Conservation (phyloP, 1,140 invertebrate genomes). For the Marisa cornuarietis region DNA sequence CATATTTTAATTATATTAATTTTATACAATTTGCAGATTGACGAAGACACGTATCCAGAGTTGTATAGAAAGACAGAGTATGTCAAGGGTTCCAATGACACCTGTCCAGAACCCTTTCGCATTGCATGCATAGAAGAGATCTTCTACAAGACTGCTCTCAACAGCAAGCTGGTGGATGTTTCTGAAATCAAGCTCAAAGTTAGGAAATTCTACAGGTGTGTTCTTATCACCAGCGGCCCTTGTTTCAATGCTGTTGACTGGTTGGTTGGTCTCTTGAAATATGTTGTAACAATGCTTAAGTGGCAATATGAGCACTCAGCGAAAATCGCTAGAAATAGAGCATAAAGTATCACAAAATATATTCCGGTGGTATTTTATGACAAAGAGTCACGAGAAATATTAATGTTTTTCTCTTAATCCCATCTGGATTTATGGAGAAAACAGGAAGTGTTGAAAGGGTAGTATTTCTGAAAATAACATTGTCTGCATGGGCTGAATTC, state of each 20-base stretch:
- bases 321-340: too few species aligned
- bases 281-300: background rate
- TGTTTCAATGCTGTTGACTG: too few species aligned
- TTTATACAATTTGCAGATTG: slow-evolving; percentile 64
- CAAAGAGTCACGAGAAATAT: too few species aligned
- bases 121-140: slow-evolving; percentile 76
- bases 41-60: slow-evolving; percentile 81
- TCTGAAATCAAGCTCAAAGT: slow-evolving; percentile 76
- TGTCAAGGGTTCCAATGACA: slow-evolving; percentile 78
- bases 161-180: slow-evolving; percentile 59
- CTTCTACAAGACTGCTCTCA: slow-evolving; percentile 63
- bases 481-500: too few species aligned
- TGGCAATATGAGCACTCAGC: too few species aligned
- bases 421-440: too few species aligned
- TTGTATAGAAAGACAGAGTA: slow-evolving; percentile 76
- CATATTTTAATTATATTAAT: background rate
- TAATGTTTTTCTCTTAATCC: too few species aligned
- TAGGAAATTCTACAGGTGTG: slow-evolving; percentile 74
- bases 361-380: too few species aligned
- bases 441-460: too few species aligned
- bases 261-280: background rate
- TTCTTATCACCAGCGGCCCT: background rate
- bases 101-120: slow-evolving; percentile 80
- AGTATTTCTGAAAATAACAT: too few species aligned
- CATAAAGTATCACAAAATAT: too few species aligned